Evolutionary conservation across 2,113 vertebrate genomes (phyloP).

Genomic region (Dipodomys merriami): DNA sequence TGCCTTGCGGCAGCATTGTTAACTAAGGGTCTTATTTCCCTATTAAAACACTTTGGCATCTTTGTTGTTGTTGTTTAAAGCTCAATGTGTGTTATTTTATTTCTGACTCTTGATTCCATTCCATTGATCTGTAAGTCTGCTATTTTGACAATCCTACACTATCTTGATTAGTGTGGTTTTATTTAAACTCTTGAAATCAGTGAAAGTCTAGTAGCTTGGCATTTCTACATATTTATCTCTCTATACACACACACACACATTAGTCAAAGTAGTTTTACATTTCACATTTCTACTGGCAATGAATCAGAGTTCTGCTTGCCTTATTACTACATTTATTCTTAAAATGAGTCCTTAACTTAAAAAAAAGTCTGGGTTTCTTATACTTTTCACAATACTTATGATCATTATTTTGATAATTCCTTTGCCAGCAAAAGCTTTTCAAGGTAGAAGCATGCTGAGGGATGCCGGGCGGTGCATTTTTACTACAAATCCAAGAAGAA

Average conservation of each 20-base stretch:
- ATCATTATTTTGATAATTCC: neutral
- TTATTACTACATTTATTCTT: neutral
- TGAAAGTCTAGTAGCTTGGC: neutral
- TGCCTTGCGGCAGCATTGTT: neutral
- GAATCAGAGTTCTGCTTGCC: neutral
- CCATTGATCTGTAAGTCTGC: neutral
- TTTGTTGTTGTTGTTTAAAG: too few relatives aligned
- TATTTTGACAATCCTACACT: neutral
- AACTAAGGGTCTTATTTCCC: neutral
- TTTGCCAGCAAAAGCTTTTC: neutral
- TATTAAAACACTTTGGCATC: neutral
- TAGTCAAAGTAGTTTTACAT: neutral
- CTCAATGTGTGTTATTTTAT: neutral
- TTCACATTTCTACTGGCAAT: neutral
- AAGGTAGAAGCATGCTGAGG: neutral
- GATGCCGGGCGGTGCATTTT: neutral
- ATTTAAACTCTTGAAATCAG: neutral
- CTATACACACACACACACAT: neutral
- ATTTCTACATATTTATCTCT: neutral
- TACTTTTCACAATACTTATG: neutral
- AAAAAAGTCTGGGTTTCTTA: neutral
- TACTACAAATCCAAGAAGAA: neutral
- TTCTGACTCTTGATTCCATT: neutral
- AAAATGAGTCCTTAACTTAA: neutral
- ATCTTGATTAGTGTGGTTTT: neutral